Evolutionary conservation across 2,888 invertebrate genomes (phyloP), one percentile per base, ranked within the genome.

Genomic region (Dryobotodes eremita): DNA sequence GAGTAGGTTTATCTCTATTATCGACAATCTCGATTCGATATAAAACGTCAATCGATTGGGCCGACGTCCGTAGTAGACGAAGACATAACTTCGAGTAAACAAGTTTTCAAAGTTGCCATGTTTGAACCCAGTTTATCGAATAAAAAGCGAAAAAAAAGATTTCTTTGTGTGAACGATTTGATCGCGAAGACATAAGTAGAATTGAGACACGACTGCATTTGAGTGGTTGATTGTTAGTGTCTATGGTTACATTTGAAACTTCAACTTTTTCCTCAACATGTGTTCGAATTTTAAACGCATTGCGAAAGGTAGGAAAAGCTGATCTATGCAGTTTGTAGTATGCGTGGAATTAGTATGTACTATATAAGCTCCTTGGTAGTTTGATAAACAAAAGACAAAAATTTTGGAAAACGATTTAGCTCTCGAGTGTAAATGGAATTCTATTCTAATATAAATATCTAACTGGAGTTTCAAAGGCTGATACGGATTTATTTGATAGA

Each of bases 91-190:
- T 84, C 82, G 31, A 80, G 86, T 87, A 90, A 91, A 92, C 91
- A 91, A 93, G 93, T 92, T 92, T 89, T 83, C 80, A 81, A 92
- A 91, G 89, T 91, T 87, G 82, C 80, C 75, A 86, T 82, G 89
- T 84, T 83, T 79, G 79, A 90, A 85, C 88, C 83, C 72, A 89
- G 88, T 88, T 89, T 89, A 78, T 86, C 76, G 83, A 82, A 86
- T 85, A 88, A 89, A 91, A 91, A 89, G 79, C 66, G 79, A 85
- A 86, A 86, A 85, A 80, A 80, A 79, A 80, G 69, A 69, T 85
- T 85, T 86, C 88, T 88, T 90, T 91, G 87, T 88, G 85, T 73
- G 77, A 83, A 75, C 82, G 86, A 91, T 91, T 90, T 87, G 85
- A 89, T 90, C 84, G 87, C 68, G 55, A 72, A 78, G 76, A 89